Evolutionary conservation across 2,888 invertebrate species (phyloP), one percentile per base, ranked within the genome.

Genomic region (Villa cingulata): DNA sequence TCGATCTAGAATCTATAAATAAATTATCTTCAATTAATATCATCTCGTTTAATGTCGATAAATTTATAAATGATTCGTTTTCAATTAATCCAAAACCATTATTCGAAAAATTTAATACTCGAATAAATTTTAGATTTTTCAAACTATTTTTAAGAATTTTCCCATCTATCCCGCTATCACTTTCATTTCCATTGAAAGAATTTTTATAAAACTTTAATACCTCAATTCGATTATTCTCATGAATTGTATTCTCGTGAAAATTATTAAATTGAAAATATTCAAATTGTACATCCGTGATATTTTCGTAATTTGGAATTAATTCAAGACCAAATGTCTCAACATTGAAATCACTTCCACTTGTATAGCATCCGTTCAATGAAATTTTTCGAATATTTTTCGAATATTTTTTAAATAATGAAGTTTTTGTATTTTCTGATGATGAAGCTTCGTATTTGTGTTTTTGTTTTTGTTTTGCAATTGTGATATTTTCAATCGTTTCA

Each of bases 101-200:
- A 3, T 16, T 34, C 19, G 39, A 34, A 18, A 48, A 43, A 23
- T 17, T 17, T 15, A 48, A 23, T 19, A 36, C 3, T 29, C 43
- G 34, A 19, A 48, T 23, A 15, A 7, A 15, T 14, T 32, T 19
- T 7, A 43, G 36, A 32, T 34, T 43, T 36, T 39, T 38, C 4
- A 48, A 48, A 10, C 16, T 39, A 43, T 48, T 48, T 48, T 43
- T 36, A 40, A 43, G 23, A 5, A 48, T 37, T 40, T 38, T 20
- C 18, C 29, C 29, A 32, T 2, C 2, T 12, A 12, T 12, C 9
- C 12, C 29, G 12, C 12, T 14, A 32, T 1, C 29, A 32, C 12
- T 14, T 12, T 32, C 10, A 5, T 5, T 14, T 12, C 12, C 29
- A 5, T 43, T 42, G 14, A 47, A 32, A 18, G 17, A 23, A 27